Evolutionary conservation across 2,797 vertebrate genomes (phyloP), one percentile per base, ranked within the genome.

Genomic region (Peromyscus aztecus): DNA sequence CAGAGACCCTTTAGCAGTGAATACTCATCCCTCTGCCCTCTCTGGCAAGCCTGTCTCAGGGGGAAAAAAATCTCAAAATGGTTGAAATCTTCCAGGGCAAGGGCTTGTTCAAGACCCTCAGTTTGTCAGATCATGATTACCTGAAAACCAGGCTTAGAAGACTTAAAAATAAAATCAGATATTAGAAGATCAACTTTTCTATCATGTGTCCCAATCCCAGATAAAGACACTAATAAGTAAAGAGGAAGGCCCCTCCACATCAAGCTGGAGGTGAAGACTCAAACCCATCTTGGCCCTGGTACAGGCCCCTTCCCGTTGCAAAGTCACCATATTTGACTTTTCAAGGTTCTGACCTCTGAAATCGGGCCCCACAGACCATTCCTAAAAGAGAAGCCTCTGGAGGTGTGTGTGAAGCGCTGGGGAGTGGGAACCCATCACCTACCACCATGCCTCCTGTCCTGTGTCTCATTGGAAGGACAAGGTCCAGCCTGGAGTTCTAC

Each of bases 131-230:
- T 80, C 19, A 4, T 67, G 43, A 76, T 34, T 65, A 1, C 21
- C 61, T 55, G 34, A 93, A 96, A 75, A 49, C 77, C 71, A 40
- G 14, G n/a, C 80, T 73, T 81, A 49, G 78, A 85, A 85, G 82
- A 63, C 6, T 31, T 24, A 23, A 31, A 31, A 57, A 73, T 34
- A 43, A 77, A 77, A 8, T 69, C 6, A 34, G 29, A 52, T 75
- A 75, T 63, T 88, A 86, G 8, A n/a, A 80, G 49, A 63, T 75
- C 65, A 40, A 6, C 55, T 95, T 37, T 65, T 19, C 59, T 67
- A 31, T 13, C 43, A 17, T 59, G 8, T 52, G n/a, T 23, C 43
- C 65, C 40, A 37, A 73, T 17, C 31, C 61, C 92, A 90, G 71
- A 27, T 49, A 85, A 95, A 89, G 82, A 40, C 40, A 76, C 29